phyloP scores from a whole-genome alignment of 2,797 vertebrate genomes.

The Botia almorhae region DNA sequence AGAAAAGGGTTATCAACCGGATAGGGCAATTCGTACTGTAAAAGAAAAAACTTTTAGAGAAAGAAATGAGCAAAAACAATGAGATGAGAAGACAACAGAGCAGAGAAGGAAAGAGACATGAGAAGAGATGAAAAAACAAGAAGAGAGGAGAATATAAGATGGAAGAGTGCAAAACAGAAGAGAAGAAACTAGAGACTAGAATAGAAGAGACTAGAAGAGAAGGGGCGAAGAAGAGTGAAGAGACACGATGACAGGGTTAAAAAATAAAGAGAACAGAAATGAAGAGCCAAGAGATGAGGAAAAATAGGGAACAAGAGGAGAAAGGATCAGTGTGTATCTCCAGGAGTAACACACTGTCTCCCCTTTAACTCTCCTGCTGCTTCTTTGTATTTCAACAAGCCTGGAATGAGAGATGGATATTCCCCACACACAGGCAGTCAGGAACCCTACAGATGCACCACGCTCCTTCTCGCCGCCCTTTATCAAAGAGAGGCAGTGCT shows the following conservation, averaged over 20 bases:
- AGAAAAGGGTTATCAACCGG: too few species aligned
- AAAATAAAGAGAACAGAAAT: neutral
- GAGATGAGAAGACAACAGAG: too few species aligned
- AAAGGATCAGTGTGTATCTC: constrained; percentile 10
- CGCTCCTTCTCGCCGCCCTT: constrained; percentile 51
- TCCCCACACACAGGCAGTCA: constrained; percentile 51
- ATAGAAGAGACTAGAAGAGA: too few species aligned
- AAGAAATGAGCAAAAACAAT: too few species aligned
- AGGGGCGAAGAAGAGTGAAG: too few species aligned
- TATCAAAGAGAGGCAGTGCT: constrained; percentile 57
- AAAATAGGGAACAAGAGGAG: neutral
- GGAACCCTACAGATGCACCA: constrained; percentile 54
- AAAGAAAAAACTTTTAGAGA: too few species aligned
- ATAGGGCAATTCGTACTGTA: too few species aligned
- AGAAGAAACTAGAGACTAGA: neutral
- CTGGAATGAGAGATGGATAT: constrained; percentile 61
- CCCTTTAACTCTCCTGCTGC: constrained; percentile 46
- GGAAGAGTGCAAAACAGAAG: too few species aligned
- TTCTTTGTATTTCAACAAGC: constrained; percentile 58
- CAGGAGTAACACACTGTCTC: constrained; percentile 3
- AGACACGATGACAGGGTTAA: neutral
- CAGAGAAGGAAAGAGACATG: too few species aligned
- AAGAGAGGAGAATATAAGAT: neutral
- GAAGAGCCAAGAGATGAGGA: neutral
- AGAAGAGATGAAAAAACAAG: too few species aligned